Base-by-base conservation (phyloP, 2,888 invertebrate genomes). In the Dynastes maya region DNA sequence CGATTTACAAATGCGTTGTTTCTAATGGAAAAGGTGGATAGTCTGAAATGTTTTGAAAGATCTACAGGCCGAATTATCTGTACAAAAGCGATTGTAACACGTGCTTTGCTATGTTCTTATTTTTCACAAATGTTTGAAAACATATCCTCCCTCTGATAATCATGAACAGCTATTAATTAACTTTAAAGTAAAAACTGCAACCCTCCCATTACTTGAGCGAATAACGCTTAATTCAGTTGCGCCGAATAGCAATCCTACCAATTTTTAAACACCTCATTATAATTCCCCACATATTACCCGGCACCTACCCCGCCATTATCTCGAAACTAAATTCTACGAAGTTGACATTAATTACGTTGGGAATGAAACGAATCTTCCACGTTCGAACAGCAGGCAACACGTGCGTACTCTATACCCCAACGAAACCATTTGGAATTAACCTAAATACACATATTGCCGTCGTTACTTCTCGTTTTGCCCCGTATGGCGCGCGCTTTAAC, bases 271-370 rank as follows among this genome's bases (percentile, higher is more conserved):
- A 16, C 55, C 16, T 22, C 55, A 58, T 58, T 58, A 58, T 58
- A 22, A 58, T 58, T 58, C 55, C 55, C 22, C 6, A 58, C 55
- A 16, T 16, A 58, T 58, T 58, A 58, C 55, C n/a, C 22, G 22
- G 22, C 55, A 16, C 55, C 22, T 22, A 58, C 29, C 32, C 63
- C 13, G 3, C 29, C 63, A 63, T 63, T 63, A 29, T 32, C 27
- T 32, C 63, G 27, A 4, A 63, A 32, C 63, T 22, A 63, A 29
- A 63, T 63, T 32, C 63, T 13, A 63, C 63, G 13, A 63, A 63
- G 29, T 63, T 29, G 37, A 63, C 63, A 63, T 63, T 63, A 63
- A 63, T 63, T 63, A 63, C 63, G 27, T n/a, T 13, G 63, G 63
- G 63, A 63, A 63, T 32, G 63, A 32, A 63, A 63, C 63, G 29